A percentile compares a stretch with the other conserved stretches of the same genome.
These are phyloP conservation scores for Pheosia gnoma DNA, from an alignment of 2,888 invertebrate genomes.

Conservation along the genomic window DNA sequence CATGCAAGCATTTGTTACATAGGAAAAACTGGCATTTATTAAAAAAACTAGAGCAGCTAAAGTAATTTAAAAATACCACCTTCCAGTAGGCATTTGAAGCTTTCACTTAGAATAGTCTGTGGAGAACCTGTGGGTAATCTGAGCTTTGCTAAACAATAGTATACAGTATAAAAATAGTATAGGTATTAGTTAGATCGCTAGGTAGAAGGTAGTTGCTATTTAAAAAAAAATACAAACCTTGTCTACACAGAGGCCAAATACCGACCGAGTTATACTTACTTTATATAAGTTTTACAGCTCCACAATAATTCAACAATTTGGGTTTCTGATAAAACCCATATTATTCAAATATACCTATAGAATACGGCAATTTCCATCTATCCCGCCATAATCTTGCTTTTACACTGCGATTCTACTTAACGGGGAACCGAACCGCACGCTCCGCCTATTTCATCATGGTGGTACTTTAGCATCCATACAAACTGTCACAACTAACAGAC, in stretches of 20 bases:
- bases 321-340: conserved; percentile 31
- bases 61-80: too few relatives aligned
- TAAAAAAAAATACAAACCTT: background rate
- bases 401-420: conserved; percentile 46
- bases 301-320: conserved; percentile 34
- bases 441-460: conserved; percentile 82
- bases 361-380: conserved; percentile 36
- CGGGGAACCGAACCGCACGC: conserved; percentile 51
- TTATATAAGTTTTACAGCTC: conserved; percentile 32
- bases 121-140: too few relatives aligned
- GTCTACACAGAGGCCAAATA: background rate
- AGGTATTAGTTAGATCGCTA: too few relatives aligned
- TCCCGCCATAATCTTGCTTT: conserved; percentile 51
- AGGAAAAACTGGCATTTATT: too few relatives aligned
- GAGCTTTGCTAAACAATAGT: too few relatives aligned
- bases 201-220: too few relatives aligned
- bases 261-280: background rate
- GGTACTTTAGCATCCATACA: conserved; percentile 65
- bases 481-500: conserved; percentile 69
- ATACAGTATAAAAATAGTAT: too few relatives aligned
- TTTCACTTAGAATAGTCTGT: too few relatives aligned
- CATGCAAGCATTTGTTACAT: too few relatives aligned
- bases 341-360: conserved; percentile 43
- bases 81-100: too few relatives aligned
- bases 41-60: too few relatives aligned